Evolutionary conservation across 2,113 vertebrate species (phyloP), one percentile per base, ranked within the genome.

Genomic region (Actinemys pallida): DNA sequence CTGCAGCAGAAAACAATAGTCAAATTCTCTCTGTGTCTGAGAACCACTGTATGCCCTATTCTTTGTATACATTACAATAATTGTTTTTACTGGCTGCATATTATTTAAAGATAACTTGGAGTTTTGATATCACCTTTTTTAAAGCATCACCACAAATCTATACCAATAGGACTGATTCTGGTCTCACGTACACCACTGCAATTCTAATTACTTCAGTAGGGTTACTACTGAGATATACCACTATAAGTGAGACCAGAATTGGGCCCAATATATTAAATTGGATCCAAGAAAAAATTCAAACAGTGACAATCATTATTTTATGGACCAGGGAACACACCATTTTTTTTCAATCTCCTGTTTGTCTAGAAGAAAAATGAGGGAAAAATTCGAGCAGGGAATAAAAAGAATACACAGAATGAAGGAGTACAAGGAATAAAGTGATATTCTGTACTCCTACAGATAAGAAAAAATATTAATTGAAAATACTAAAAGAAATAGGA

Each of bases 21-120:
- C 5, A 45, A 82, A 17, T 49, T 31, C 45, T 45, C 0, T 0
- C 88, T 62, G 52, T 49, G 59, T 27, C 0, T 0, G 22, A 25
- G 49, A 35, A 49, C 13, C 39, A 0, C 3, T 24, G 19, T 1
- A 52, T 86, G 24, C 42, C 49, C 0, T 2, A 5, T 54, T 11
- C 22, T 78, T 31, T 1, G 0, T 17, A 0, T 0, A 54, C 52
- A 82, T 0, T 2, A 2, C 57, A 2, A 69, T 1, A 0, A 0
- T 84, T 53, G 3, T 22, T 83, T 35, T 2, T 20, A 76, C 12
- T 45, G 14, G 35, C 78, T 56, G n/a, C 53, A 0, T 0, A 14
- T 56, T 17, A 69, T 29, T 62, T 25, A 27, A 19, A 25, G 62
- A 35, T 24, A 90, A 47, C 2, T 13, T 10, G 56, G 35, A 7